Conservation (phyloP, 2,113 vertebrate species). For the Halcyon senegalensis region DNA sequence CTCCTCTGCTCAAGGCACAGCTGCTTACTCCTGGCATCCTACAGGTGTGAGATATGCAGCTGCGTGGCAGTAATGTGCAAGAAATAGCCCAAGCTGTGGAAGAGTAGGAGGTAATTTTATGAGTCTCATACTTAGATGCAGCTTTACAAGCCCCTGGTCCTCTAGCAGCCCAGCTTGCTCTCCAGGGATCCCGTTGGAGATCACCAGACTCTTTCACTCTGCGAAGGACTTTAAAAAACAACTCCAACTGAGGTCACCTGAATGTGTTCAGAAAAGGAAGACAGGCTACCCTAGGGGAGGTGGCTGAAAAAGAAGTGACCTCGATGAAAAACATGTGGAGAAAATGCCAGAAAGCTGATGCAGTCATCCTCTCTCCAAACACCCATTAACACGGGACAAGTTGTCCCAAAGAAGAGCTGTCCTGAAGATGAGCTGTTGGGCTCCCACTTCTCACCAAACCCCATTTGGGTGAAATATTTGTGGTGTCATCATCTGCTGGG, state of each 20-base stretch:
- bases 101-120: not conserved
- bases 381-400: accelerated
- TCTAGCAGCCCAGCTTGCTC: not conserved
- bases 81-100: not conserved
- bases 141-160: not conserved
- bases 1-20: not conserved
- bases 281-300: not conserved
- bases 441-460: not conserved
- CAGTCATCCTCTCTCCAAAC: not conserved
- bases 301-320: not conserved
- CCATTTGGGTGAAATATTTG: not conserved
- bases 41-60: not conserved
- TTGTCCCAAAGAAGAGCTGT: not conserved
- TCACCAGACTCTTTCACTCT: not conserved
- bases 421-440: not conserved
- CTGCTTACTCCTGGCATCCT: not conserved
- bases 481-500: not conserved
- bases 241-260: not conserved
- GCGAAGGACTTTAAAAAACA: not conserved
- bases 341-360: not conserved
- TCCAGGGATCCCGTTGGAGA: not conserved
- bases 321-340: accelerated
- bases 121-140: not conserved
- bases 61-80: accelerated
- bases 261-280: not conserved